Evolutionary conservation across 2,797 vertebrate species (phyloP), one percentile per base, ranked within the genome.

Genomic region (Cuniculus paca): DNA sequence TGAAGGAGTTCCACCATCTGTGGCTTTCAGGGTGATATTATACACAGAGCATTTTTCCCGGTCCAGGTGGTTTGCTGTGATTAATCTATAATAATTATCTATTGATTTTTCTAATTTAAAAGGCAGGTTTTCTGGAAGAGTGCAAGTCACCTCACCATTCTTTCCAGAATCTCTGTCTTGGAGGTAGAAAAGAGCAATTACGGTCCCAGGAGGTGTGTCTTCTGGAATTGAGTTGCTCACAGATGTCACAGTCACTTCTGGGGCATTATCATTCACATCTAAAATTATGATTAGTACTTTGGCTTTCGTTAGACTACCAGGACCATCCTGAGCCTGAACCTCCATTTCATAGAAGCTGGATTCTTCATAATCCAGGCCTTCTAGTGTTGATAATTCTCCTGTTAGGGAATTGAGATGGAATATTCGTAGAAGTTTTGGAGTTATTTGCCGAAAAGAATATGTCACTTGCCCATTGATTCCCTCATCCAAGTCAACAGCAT

Each of bases 251-350:
- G 98, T 98, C 60, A 99, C 99, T 96, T 99, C 99, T 45, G 99
- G 99, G 54, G 97, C 93, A 83, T 99, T 99, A 82, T 99, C 99
- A 85, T 99, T 99, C 19, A 99, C 94, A 65, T 99, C 99, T 77
- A 95, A 65, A 83, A 99, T 63, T 90, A 97, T 98, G 70, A 99
- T 98, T 92, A 99, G 98, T 0, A 99, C 95, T 50, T 98, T 97
- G 5, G 96, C 92, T 60, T 96, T 97, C 19, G 95, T 98, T 98
- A 83, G 98, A 98, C 2, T 99, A 34, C 97, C 99, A 0, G 99
- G 98, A 97, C 98, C 99, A 87, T 99, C 99, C 96, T 98, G 99
- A 39, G 99, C 99, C 80, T 98, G 98, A 52, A 99, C 81, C 91
- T 99, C 99, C 97, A 99, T 98, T 97, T 99, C 98, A 92, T 99